Conservation (phyloP, 1,140 invertebrate genomes). For the Eumeta japonica region DNA sequence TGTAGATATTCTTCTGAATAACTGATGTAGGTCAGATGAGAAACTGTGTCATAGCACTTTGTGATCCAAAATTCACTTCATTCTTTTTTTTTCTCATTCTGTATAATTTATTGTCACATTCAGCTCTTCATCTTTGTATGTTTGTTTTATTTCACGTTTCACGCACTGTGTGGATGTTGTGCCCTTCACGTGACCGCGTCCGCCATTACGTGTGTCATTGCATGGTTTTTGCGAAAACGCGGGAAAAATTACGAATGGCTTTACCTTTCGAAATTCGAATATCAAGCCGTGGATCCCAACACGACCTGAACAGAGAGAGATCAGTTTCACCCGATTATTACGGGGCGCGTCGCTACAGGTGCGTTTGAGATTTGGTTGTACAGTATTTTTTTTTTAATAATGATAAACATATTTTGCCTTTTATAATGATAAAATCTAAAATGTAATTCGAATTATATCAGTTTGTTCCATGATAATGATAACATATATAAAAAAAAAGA, state of each 20-base stretch:
- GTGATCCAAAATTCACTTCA: too few species aligned
- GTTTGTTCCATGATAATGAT: too few species aligned
- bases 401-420: too few species aligned
- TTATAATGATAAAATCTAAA: too few species aligned
- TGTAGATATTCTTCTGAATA: background rate
- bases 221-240: constrained; percentile 25
- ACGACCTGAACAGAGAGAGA: constrained; percentile 62
- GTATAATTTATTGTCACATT: constrained; percentile 10
- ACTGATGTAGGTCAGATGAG: background rate
- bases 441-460: constrained; percentile 17
- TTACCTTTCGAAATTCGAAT: background rate
- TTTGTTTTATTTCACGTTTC: constrained; percentile 17
- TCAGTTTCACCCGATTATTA: constrained; percentile 65
- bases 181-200: constrained; percentile 1
- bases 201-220: constrained; percentile 29
- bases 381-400: constrained; percentile 20
- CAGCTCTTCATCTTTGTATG: constrained; percentile 13
- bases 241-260: background rate
- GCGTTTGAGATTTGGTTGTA: constrained; percentile 31
- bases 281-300: constrained; percentile 64
- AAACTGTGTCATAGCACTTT: background rate
- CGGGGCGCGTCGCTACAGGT: constrained; percentile 68
- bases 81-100: constrained; percentile 4
- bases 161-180: constrained; percentile 12
- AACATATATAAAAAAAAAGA: too few species aligned